Conservation (phyloP, 2,113 vertebrate species). For the Albula glossodonta region DNA sequence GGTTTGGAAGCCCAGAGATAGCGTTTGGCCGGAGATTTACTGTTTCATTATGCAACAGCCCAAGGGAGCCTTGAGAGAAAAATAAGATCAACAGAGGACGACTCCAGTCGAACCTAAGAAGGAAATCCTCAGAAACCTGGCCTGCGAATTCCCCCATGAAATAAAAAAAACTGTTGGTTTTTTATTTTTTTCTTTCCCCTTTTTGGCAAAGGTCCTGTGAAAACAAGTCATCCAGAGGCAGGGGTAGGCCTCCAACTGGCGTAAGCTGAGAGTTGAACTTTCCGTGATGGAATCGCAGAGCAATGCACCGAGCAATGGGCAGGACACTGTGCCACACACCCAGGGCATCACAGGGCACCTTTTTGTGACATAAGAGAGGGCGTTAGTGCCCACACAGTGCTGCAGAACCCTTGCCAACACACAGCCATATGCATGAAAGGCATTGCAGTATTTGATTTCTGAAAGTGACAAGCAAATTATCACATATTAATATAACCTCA, state of each 20-base stretch:
- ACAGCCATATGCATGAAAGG: not conserved
- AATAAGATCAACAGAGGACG: constrained; percentile 16
- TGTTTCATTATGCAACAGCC: constrained; percentile 15
- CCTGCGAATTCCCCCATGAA: constrained; percentile 27
- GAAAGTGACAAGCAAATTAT: not conserved
- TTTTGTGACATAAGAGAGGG: not conserved
- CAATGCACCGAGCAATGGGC: constrained; percentile 39
- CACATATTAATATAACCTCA: not conserved
- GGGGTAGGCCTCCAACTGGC: constrained; percentile 17
- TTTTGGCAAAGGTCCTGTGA: constrained; percentile 33
- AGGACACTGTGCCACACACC: not conserved
- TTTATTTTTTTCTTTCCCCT: constrained; percentile 6
- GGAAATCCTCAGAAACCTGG: constrained; percentile 38
- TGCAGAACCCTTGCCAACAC: not conserved
- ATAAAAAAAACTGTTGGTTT: constrained; percentile 20
- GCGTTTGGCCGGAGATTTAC: constrained; percentile 13
- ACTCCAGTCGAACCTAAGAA: constrained; percentile 39
- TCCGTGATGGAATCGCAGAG: constrained; percentile 47
- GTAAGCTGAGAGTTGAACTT: constrained; percentile 22
- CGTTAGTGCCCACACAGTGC: not conserved
- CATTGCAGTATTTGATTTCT: not conserved
- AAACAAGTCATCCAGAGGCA: constrained; percentile 31
- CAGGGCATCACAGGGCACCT: not conserved
- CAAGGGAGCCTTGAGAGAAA: not conserved
- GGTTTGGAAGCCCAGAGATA: constrained; percentile 1